Percentiles rank a stretch among this genome's conserved stretches.
phyloP scores from a whole-genome alignment of 2,888 invertebrate genomes.

The Siphlonurus alternatus region DNA sequence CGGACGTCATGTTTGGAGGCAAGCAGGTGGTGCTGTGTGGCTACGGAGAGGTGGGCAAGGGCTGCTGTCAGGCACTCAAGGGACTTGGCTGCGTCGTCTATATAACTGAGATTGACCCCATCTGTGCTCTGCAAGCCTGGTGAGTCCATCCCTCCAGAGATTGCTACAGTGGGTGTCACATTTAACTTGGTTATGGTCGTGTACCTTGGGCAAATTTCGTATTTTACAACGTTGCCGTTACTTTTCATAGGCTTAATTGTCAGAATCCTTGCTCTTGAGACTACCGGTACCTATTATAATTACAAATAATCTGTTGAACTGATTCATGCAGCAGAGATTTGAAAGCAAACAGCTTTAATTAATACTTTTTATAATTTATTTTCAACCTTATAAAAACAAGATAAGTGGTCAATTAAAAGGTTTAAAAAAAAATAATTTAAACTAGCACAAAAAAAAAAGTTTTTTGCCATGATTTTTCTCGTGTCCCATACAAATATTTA shows the following conservation, averaged over 20 bases:
- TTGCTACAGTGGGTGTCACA: background rate
- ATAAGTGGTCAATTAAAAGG: too few relatives aligned
- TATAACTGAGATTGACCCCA: constrained; percentile 92
- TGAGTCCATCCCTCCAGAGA: constrained; percentile 22
- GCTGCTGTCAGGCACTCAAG: constrained; percentile 87
- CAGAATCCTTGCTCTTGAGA: background rate
- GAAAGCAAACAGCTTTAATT: too few relatives aligned
- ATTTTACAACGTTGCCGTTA: background rate
- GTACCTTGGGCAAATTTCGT: background rate
- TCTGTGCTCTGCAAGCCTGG: constrained; percentile 92
- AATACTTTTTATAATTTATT: too few relatives aligned
- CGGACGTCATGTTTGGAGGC: constrained; percentile 95
- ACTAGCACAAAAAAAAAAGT: too few relatives aligned
- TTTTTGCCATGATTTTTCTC: too few relatives aligned
- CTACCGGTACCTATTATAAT: background rate
- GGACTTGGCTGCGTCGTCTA: constrained; percentile 88
- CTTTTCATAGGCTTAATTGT: background rate
- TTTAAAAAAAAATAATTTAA: too few relatives aligned
- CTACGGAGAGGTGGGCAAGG: constrained; percentile 95
- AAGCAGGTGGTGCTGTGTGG: constrained; percentile 94
- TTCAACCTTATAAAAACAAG: too few relatives aligned
- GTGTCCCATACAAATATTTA: too few relatives aligned
- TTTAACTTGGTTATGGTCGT: too few relatives aligned
- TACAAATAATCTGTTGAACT: background rate
- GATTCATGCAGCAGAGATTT: too few relatives aligned